Conservation (phyloP, 2,888 invertebrate genomes). For the Cabera pusaria region DNA sequence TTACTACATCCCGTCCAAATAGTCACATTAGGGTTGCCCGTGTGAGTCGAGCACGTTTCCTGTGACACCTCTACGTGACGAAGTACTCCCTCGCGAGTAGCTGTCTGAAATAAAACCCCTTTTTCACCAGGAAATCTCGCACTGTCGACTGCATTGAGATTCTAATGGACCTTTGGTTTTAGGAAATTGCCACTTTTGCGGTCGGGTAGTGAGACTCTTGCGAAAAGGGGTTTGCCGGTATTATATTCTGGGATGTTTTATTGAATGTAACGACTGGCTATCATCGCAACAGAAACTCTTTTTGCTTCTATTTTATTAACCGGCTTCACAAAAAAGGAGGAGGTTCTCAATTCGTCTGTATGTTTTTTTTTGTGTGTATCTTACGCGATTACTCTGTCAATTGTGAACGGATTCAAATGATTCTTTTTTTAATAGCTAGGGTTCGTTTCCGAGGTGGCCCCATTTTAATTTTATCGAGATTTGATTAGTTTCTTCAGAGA, state of each 20-base stretch:
- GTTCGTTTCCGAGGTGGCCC: no score
- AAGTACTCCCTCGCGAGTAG: constrained; percentile 45
- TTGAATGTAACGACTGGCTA: no score
- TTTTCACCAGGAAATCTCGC: constrained; percentile 42
- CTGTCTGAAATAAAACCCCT: constrained; percentile 45
- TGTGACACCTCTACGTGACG: constrained; percentile 51
- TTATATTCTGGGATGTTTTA: constrained; percentile 6
- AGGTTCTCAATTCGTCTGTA: no score
- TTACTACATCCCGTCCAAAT: constrained; percentile 35
- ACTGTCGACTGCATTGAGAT: constrained; percentile 42
- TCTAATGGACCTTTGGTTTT: constrained; percentile 36
- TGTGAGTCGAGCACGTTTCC: constrained; percentile 32
- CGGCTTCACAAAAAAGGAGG: no score
- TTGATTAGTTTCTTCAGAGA: no score
- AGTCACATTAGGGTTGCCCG: constrained; percentile 37
- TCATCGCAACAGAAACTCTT: no score
- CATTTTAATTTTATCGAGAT: no score
- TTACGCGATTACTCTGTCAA: no score
- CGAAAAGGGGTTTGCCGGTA: constrained; percentile 7
- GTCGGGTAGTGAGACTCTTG: constrained; percentile 18
- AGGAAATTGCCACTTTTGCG: constrained; percentile 37
- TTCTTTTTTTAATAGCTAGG: no score
- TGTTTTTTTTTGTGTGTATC: no score
- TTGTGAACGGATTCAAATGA: no score
- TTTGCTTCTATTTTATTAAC: no score